phyloP scores from a whole-genome alignment of 2,888 invertebrate species.

The Macrosiphum euphorbiae region DNA sequence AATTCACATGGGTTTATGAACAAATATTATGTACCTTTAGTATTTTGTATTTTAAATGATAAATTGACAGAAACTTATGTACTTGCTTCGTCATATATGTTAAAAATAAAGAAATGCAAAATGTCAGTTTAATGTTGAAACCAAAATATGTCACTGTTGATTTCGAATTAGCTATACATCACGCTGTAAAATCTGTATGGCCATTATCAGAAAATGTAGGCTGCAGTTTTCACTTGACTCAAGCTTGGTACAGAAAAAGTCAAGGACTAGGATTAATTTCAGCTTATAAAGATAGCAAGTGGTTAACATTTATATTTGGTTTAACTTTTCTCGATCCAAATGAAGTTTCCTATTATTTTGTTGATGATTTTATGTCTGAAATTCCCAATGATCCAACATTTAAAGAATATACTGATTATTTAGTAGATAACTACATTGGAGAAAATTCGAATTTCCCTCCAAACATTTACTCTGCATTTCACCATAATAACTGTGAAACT shows the following conservation, averaged over 20 bases:
- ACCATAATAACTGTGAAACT: too few relatives aligned
- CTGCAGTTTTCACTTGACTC: too few relatives aligned
- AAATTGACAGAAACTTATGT: neutral
- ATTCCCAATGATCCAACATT: neutral
- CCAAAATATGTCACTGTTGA: too few relatives aligned
- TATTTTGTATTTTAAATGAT: neutral
- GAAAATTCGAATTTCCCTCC: neutral
- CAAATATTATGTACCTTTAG: neutral
- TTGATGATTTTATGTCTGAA: neutral
- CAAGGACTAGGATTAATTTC: neutral
- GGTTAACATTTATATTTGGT: neutral
- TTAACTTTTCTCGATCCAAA: neutral
- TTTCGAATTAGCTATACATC: too few relatives aligned
- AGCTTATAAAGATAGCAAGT: neutral
- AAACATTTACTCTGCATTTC: neutral
- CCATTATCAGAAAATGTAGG: too few relatives aligned
- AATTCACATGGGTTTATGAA: neutral
- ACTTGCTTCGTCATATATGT: neutral
- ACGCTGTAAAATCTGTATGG: too few relatives aligned
- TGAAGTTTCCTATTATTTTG: neutral
- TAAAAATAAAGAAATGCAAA: neutral
- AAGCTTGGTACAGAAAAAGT: too few relatives aligned
- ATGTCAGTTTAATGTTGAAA: too few relatives aligned
- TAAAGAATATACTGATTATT: neutral
- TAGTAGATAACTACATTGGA: neutral